Evolutionary conservation across 1,140 invertebrate genomes (phyloP).

Genomic region (Orchesella cincta): DNA sequence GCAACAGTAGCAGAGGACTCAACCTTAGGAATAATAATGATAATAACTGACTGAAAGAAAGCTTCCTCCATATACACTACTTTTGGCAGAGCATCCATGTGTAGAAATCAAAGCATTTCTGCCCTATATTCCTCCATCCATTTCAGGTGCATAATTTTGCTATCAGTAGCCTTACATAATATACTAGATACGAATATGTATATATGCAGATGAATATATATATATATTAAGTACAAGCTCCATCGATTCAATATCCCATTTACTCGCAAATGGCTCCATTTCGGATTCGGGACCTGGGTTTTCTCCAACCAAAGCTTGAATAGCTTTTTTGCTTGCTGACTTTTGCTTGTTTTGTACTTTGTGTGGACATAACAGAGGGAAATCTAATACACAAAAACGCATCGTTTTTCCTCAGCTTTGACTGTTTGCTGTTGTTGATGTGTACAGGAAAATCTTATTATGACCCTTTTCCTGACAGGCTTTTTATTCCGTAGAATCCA

Average conservation of each 20-base stretch:
- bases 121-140: neutral
- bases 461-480: neutral
- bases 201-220: neutral
- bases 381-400: neutral
- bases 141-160: neutral
- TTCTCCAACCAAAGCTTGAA: constrained; percentile 1
- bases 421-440: constrained; percentile 20
- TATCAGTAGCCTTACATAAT: neutral
- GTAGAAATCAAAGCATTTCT: constrained; percentile 9
- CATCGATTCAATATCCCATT: constrained; percentile 24
- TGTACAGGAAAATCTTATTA: constrained; percentile 19
- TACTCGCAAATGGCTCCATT: constrained; percentile 25
- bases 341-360: neutral
- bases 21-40: constrained; percentile 12
- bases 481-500: neutral
- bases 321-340: neutral
- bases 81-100: no score
- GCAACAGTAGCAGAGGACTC: neutral
- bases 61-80: neutral
- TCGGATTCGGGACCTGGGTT: constrained; percentile 23
- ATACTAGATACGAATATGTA: neutral
- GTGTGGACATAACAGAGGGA: neutral
- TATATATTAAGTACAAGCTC: neutral
- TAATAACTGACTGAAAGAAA: constrained; percentile 4
- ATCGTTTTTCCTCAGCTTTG: neutral